Percentiles rank a stretch among this genome's conserved stretches.
phyloP scores from a whole-genome alignment of 37 sponge, comb jelly and placozoan species.

The Cliona cf. orientalis region DNA sequence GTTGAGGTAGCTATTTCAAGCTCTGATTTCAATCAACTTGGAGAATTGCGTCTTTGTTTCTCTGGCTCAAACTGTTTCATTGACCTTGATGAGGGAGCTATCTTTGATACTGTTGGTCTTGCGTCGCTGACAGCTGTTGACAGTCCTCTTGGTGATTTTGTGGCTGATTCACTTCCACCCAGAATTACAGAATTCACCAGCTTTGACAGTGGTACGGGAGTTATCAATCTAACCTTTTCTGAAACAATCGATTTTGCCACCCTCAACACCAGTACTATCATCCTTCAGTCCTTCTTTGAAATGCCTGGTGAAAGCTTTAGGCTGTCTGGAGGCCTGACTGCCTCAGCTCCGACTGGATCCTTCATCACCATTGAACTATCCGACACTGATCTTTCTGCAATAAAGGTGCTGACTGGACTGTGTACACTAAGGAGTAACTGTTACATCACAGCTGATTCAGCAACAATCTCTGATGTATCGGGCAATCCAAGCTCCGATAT shows the following conservation, averaged over 20 bases:
- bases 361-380: slow-evolving; percentile 60
- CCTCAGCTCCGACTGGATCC: slow-evolving; percentile 43
- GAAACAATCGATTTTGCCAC: slow-evolving; percentile 63
- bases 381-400: slow-evolving; percentile 59
- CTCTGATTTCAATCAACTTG: slow-evolving; percentile 60
- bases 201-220: slow-evolving; percentile 71
- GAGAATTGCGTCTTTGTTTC: slow-evolving; percentile 37
- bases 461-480: slow-evolving; percentile 58
- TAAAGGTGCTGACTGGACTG: slow-evolving; percentile 58
- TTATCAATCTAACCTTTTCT: slow-evolving; percentile 72
- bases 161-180: slow-evolving; percentile 60
- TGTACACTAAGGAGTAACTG: slow-evolving; percentile 82
- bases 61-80: slow-evolving; percentile 47
- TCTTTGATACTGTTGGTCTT: slow-evolving; percentile 63
- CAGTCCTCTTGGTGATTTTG: slow-evolving; percentile 29
- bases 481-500: slow-evolving; percentile 54
- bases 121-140: slow-evolving; percentile 1
- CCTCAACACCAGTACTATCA: slow-evolving; percentile 62
- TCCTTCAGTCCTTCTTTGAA: slow-evolving; percentile 76
- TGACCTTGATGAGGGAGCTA: slow-evolving; percentile 46
- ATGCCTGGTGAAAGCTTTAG: slow-evolving; percentile 15
- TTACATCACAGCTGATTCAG: slow-evolving; percentile 65
- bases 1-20: slow-evolving; percentile 42
- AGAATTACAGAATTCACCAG: slow-evolving; percentile 45
- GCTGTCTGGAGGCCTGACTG: slow-evolving; percentile 24